Conservation (phyloP, 1,140 invertebrate species). For the Anastrepha ludens region DNA sequence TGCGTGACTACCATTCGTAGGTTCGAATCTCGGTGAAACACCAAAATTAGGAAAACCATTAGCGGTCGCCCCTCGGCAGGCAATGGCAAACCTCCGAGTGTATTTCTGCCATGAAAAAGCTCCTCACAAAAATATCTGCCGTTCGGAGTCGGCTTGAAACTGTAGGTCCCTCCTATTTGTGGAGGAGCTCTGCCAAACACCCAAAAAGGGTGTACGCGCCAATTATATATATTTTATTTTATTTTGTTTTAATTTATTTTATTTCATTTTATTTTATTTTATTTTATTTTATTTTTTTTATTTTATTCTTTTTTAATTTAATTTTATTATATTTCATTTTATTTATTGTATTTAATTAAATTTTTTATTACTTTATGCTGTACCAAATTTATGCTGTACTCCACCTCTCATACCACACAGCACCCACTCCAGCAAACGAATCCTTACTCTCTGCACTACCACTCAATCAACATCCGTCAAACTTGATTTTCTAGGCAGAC, state of each 20-base stretch:
- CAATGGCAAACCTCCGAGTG: too few relatives aligned
- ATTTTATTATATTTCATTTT: background rate
- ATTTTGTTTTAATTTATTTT: background rate
- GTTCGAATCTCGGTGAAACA: too few relatives aligned
- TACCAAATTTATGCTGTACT: background rate
- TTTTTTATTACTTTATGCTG: background rate
- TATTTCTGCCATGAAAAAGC: too few relatives aligned
- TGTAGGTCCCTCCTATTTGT: too few relatives aligned
- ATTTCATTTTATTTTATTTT: background rate
- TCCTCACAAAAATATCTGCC: too few relatives aligned
- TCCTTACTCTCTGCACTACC: background rate
- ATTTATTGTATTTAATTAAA: background rate
- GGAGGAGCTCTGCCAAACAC: too few relatives aligned
- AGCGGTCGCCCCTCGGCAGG: too few relatives aligned
- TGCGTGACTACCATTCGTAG: too few relatives aligned
- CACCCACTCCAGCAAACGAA: background rate
- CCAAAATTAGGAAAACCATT: too few relatives aligned
- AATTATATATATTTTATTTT: background rate
- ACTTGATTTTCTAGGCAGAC: constrained; percentile 2
- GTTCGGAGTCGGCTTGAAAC: too few relatives aligned
- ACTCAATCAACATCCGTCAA: constrained; percentile 36
- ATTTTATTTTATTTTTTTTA: background rate
- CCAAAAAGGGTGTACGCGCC: too few relatives aligned
- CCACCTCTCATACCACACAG: background rate
- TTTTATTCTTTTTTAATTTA: background rate